Evolutionary conservation across 2,113 vertebrate species (phyloP).

Genomic region (Hyperopisus bebe): DNA sequence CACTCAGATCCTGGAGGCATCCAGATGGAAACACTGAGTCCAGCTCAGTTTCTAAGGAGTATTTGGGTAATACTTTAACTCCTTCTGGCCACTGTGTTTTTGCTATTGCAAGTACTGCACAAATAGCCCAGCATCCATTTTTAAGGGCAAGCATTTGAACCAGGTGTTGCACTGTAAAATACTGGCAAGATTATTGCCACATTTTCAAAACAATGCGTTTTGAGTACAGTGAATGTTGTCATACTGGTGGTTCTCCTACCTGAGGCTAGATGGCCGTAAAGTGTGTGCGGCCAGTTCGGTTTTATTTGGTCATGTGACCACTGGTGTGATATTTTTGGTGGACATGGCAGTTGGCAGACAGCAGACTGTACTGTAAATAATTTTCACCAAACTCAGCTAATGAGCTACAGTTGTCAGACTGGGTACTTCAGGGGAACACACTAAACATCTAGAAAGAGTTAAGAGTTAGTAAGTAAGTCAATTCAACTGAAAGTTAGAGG

Average conservation of each 20-base stretch:
- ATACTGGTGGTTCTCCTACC: neutral
- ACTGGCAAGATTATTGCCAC: neutral
- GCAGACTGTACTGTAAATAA: neutral
- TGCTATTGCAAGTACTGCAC: neutral
- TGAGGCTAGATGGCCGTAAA: neutral
- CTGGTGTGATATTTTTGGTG: neutral
- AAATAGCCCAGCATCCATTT: neutral
- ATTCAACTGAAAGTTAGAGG: neutral
- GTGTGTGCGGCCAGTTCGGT: neutral
- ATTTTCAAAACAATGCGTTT: neutral
- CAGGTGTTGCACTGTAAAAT: constrained; percentile 2
- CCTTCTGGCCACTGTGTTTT: neutral
- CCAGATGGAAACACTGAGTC: neutral
- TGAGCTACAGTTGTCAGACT: neutral
- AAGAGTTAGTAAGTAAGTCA: neutral
- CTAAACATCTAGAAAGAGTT: neutral
- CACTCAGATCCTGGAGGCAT: neutral
- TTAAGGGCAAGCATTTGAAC: neutral
- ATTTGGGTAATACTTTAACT: neutral
- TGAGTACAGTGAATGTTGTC: neutral
- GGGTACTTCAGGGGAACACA: neutral
- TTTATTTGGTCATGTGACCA: neutral
- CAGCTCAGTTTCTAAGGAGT: neutral
- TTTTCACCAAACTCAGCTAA: neutral
- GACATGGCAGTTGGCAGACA: neutral